Percentiles rank a stretch among this genome's conserved stretches.
Conservation (phyloP, 2,888 invertebrate species). For the Philereme transversata region DNA sequence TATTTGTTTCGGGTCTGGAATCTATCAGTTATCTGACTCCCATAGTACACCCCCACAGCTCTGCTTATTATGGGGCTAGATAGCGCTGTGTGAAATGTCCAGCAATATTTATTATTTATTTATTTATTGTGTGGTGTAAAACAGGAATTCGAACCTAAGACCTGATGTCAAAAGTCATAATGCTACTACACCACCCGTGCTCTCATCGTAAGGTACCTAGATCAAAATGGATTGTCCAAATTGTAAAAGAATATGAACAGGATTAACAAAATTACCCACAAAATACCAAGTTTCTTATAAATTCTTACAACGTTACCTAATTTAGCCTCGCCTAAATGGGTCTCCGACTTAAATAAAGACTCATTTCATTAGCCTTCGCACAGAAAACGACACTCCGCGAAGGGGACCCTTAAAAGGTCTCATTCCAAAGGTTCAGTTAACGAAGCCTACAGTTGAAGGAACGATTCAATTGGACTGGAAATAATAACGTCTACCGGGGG, state of each 20-base stretch:
- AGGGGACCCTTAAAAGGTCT: slow-evolving; percentile 27
- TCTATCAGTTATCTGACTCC: too few species aligned
- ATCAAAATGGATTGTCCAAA: neutral
- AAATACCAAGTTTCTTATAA: slow-evolving; percentile 13
- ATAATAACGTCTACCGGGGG: slow-evolving; percentile 57
- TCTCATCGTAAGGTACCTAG: too few species aligned
- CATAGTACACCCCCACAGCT: too few species aligned
- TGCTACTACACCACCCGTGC: too few species aligned
- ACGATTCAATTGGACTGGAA: slow-evolving; percentile 60
- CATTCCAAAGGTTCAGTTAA: slow-evolving; percentile 46
- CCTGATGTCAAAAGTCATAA: too few species aligned
- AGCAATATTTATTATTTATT: too few species aligned
- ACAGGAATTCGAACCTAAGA: too few species aligned
- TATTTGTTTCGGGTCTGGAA: too few species aligned
- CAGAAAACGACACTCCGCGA: slow-evolving; percentile 31
- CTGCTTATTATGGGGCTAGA: too few species aligned
- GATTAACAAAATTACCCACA: slow-evolving; percentile 10
- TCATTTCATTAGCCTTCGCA: slow-evolving; percentile 36
- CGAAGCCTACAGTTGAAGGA: slow-evolving; percentile 50
- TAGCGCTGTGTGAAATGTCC: too few species aligned
- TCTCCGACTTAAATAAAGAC: slow-evolving; percentile 32
- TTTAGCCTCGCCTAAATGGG: slow-evolving; percentile 27
- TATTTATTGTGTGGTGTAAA: too few species aligned
- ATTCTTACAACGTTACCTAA: slow-evolving; percentile 22
- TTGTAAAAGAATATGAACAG: neutral